Conservation (phyloP, 2,797 vertebrate species). For the Coracias cyanogaster region DNA sequence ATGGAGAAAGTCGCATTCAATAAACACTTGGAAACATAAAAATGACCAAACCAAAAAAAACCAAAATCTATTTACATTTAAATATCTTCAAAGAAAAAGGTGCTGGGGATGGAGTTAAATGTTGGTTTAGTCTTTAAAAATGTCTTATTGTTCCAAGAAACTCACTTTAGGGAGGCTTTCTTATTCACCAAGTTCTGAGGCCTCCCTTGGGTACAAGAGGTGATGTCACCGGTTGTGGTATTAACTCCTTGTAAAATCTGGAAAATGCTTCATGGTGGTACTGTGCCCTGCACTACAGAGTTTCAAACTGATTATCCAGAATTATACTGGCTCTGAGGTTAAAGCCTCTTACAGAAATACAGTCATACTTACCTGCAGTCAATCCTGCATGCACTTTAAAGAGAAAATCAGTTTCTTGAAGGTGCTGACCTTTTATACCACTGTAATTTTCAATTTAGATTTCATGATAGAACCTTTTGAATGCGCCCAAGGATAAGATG, state of each 20-base stretch:
- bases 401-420: neutral
- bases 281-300: neutral
- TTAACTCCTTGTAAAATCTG: neutral
- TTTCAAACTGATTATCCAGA: neutral
- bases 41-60: neutral
- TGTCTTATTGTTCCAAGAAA: neutral
- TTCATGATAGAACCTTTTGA: neutral
- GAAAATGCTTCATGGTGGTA: neutral
- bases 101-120: neutral
- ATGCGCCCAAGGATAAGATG: neutral
- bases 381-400: neutral
- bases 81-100: neutral
- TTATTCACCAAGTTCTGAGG: neutral
- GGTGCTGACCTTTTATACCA: neutral
- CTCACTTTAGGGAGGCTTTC: neutral
- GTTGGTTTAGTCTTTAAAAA: neutral
- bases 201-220: neutral
- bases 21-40: neutral
- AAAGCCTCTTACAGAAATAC: neutral
- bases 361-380: neutral
- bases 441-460: conserved; percentile 11
- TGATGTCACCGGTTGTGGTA: neutral
- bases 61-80: neutral
- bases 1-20: neutral
- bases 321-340: neutral